Conservation (phyloP, 2,888 invertebrate species). For the Sipha maydis region DNA sequence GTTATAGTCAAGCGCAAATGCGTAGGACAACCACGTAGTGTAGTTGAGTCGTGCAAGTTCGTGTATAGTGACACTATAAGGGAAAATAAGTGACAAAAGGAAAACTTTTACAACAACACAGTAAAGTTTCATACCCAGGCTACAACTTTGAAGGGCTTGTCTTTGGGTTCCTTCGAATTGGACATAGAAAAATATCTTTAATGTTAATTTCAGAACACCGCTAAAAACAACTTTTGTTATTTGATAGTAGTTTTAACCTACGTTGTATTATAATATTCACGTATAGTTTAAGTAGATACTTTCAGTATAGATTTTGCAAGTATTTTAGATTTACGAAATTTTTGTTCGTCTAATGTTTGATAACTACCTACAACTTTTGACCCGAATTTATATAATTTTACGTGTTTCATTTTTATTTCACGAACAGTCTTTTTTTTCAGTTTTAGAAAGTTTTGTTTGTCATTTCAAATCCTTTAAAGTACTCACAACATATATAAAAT, state of each 20-base stretch:
- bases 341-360: neutral
- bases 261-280: neutral
- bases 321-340: neutral
- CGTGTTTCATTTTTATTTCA: too few species aligned
- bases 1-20: neutral
- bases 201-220: neutral
- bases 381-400: too few species aligned
- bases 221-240: constrained; percentile 11
- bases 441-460: too few species aligned
- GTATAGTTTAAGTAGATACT: neutral
- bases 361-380: neutral
- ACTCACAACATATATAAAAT: too few species aligned
- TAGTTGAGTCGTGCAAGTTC: neutral
- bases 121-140: constrained; percentile 14
- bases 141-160: constrained; percentile 26
- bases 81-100: constrained; percentile 40
- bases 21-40: neutral
- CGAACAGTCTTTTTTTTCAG: too few species aligned
- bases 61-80: neutral
- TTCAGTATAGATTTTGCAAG: neutral
- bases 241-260: neutral
- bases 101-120: constrained; percentile 37
- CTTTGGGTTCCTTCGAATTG: neutral
- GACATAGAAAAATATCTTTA: constrained; percentile 14
- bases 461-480: too few species aligned